Base-by-base conservation (phyloP, 2,888 invertebrate species). In the Tanytarsus gracilentus region DNA sequence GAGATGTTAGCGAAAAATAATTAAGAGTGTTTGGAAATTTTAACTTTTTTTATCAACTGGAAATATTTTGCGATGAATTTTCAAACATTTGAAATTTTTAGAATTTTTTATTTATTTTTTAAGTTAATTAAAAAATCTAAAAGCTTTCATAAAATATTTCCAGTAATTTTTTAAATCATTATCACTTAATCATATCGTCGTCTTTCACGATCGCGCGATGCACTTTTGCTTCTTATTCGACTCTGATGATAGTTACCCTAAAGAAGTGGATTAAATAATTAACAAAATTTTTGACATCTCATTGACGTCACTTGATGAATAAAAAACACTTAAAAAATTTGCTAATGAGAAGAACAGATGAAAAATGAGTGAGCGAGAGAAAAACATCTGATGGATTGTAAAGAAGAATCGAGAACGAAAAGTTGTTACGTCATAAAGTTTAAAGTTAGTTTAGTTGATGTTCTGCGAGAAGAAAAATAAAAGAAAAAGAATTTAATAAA, bases 381-480 rank as follows among this genome's bases (percentile, higher is more conserved):
- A 9, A 6, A 39, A 14, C 14, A 39, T 6, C 9, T 18, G 44
- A 21, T 18, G 44, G 44, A 44, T 18, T 23, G 44, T 11, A 11
- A 44, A 18, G 16, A 40, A 18, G 16, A 40, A 5, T 36, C n/a
- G 21, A 21, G 16, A 44, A 16, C 25, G 40, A 25, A n/a, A n/a
- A n/a, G n/a, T n/a, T n/a, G n/a, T n/a, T n/a, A n/a, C n/a, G n/a
- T n/a, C n/a, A n/a, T n/a, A n/a, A n/a, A n/a, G n/a, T n/a, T n/a
- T n/a, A n/a, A n/a, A n/a, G n/a, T 36, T 25, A 49, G 11, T 49
- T 27, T 56, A 56, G 14, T 56, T 56, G 55, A 56, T 56, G 40
- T 40, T 56, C 55, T 56, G 40, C 27, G 16, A 36, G n/a, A 36
- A 14, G 16, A 16, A 40, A 6, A 56, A 23, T 40, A 14, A 18